A percentile compares a stretch with the other conserved stretches of the same genome.
These are phyloP conservation scores for Rhinichthys osculus DNA, from an alignment of 2,797 vertebrate genomes.

Conservation along the genomic window DNA sequence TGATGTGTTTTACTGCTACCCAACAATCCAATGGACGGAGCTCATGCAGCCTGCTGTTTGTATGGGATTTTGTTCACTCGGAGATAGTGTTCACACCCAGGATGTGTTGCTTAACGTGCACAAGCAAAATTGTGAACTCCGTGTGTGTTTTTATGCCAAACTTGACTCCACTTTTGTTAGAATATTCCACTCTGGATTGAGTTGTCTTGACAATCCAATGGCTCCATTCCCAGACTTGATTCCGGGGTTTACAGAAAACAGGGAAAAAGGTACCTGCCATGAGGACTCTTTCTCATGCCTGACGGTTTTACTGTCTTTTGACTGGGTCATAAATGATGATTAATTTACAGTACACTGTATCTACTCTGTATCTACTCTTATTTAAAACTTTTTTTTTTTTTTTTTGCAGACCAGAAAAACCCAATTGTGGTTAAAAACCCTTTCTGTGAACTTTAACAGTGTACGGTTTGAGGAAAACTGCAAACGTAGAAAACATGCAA, in stretches of 20 bases:
- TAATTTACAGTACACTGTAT: conserved; percentile 21
- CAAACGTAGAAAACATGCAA: conserved; percentile 28
- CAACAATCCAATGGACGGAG: conserved; percentile 75
- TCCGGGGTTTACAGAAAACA: conserved; percentile 67
- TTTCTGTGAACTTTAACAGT: conserved; percentile 46
- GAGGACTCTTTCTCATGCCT: conserved; percentile 66
- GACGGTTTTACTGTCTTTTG: conserved; percentile 64
- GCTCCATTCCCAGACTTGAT: conserved; percentile 77
- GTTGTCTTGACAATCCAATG: conserved; percentile 76
- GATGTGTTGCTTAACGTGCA: conserved; percentile 58
- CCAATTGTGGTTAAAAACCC: conserved; percentile 43
- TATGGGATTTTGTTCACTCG: conserved; percentile 31
- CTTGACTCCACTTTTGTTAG: conserved; percentile 73
- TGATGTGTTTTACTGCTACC: conserved; percentile 73
- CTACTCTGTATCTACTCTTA: conserved; percentile 21
- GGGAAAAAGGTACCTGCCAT: conserved; percentile 69
- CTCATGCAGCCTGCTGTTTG: conserved; percentile 67
- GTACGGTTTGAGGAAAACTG: conserved; percentile 28
- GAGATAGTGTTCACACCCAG: conserved; percentile 61
- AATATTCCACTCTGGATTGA: conserved; percentile 77
- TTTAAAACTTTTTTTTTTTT: conserved; percentile 16
- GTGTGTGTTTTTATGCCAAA: conserved; percentile 63
- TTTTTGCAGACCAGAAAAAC: conserved; percentile 33
- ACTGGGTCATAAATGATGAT: conserved; percentile 62
- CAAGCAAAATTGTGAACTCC: conserved; percentile 55